Conservation (phyloP, 2,797 vertebrate genomes). For the Enteromius fasciolatus region DNA sequence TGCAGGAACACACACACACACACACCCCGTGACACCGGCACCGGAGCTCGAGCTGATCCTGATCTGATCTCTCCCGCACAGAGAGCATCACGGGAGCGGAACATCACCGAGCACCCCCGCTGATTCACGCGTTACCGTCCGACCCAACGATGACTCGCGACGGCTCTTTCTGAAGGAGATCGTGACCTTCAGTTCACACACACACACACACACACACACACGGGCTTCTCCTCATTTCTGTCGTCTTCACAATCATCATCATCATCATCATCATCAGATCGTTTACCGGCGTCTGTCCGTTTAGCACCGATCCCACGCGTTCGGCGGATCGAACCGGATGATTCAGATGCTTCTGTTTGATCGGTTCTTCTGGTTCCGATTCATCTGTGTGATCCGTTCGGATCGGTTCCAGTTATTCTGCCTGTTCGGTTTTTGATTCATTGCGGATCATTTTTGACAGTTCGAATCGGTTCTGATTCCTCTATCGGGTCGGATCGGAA, state of each 20-base stretch:
- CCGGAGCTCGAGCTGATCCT: not conserved
- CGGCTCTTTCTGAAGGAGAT: not conserved
- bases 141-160: not conserved
- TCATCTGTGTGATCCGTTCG: not conserved
- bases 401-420: too few species aligned
- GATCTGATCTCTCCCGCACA: not conserved
- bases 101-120: not conserved
- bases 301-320: not conserved
- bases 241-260: not conserved
- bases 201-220: not conserved
- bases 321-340: not conserved
- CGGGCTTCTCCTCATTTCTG: not conserved
- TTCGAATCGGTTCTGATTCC: not conserved
- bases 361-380: not conserved
- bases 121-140: not conserved
- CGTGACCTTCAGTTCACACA: not conserved
- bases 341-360: not conserved
- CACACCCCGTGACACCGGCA: not conserved
- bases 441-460: not conserved
- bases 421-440: too few species aligned
- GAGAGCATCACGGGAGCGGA: not conserved
- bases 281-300: not conserved
- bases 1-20: not conserved
- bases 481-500: conserved; percentile 16
- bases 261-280: not conserved